phyloP scores from a whole-genome alignment of 2,113 vertebrate species.

The human region GRCh38 chr3:77299001-77299500 shows the following conservation, averaged over 20 bases:
- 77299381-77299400: too few relatives aligned
- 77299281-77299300: not conserved
- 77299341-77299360: not conserved
- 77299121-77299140: not conserved
- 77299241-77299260: fast-evolving
- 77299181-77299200: not conserved
- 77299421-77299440: too few relatives aligned
- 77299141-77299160: not conserved
- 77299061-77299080: not conserved
- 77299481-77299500: too few relatives aligned
- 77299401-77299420: too few relatives aligned
- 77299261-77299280: not conserved
- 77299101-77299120: not conserved
- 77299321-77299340: not conserved
- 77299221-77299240: not conserved
- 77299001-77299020: not conserved
- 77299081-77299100: not conserved
- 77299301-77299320: not conserved
- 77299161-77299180: not conserved
- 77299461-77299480: too few relatives aligned
- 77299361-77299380: too few relatives aligned
- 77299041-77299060: not conserved
- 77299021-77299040: not conserved
- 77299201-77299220: not conserved
- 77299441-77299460: too few relatives aligned